phyloP scores from a whole-genome alignment of 2,797 vertebrate genomes.

The Premnoplex brunnescens region DNA sequence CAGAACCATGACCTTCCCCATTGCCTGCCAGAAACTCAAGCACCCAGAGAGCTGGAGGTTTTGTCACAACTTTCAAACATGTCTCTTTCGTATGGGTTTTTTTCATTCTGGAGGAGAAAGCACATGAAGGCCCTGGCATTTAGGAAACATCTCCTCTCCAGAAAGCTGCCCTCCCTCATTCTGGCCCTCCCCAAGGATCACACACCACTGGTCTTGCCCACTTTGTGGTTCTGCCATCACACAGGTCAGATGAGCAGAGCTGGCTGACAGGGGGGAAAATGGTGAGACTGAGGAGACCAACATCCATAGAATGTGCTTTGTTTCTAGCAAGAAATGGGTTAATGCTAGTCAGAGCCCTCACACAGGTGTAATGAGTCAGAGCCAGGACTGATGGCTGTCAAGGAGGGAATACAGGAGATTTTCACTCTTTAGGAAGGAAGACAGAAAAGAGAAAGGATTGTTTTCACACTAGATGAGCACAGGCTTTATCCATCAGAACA shows the following conservation, averaged over 20 bases:
- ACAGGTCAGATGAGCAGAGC: not conserved
- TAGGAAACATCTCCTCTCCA: not conserved
- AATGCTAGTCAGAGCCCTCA: not conserved
- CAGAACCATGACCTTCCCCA: not conserved
- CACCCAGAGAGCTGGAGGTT: not conserved
- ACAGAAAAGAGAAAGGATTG: not conserved
- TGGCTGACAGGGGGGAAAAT: not conserved
- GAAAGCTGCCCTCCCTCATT: not conserved
- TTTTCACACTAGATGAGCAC: not conserved
- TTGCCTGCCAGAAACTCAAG: not conserved
- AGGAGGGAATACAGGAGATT: constrained; percentile 40
- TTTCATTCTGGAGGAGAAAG: not conserved
- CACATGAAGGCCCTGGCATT: not conserved
- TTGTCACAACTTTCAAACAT: not conserved
- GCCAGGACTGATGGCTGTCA: not conserved
- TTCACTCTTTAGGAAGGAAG: constrained; percentile 43
- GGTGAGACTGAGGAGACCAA: not conserved
- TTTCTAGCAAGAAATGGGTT: not conserved
- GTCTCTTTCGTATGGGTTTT: not conserved
- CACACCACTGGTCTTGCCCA: not conserved
- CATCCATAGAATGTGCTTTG: not conserved
- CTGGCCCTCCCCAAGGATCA: not conserved
- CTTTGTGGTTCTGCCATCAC: not conserved
- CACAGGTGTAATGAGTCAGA: constrained; percentile 23
- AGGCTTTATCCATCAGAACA: not conserved